Evolutionary conservation across 2,888 invertebrate species (phyloP).

Genomic region (Cyrtodaria siliqua): DNA sequence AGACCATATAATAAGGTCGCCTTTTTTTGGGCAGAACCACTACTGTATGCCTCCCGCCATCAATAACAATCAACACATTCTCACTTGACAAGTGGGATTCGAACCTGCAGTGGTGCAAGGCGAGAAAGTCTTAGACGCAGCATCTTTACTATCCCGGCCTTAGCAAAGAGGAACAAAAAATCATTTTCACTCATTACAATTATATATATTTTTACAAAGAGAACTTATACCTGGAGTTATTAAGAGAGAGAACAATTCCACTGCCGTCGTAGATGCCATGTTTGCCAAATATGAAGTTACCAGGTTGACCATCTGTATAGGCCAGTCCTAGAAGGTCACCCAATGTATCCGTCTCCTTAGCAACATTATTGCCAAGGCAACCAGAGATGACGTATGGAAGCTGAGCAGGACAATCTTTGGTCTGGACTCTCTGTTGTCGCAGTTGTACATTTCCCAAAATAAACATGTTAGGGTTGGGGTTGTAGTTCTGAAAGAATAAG

Average conservation of each 20-base stretch:
- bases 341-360: constrained; percentile 36
- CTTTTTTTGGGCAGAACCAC: too few species aligned
- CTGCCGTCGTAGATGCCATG: constrained; percentile 76
- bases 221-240: constrained; percentile 32
- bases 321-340: constrained; percentile 12
- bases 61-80: too few species aligned
- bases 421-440: constrained; percentile 74
- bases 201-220: too few species aligned
- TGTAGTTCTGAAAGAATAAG: not conserved
- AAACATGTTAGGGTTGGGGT: constrained; percentile 43
- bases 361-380: constrained; percentile 48
- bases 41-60: too few species aligned
- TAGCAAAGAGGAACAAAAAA: too few species aligned
- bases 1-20: too few species aligned
- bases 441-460: constrained; percentile 81
- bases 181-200: too few species aligned
- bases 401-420: constrained; percentile 60
- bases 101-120: too few species aligned
- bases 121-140: too few species aligned
- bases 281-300: constrained; percentile 67
- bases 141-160: too few species aligned
- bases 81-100: too few species aligned
- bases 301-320: constrained; percentile 33
- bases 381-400: constrained; percentile 35
- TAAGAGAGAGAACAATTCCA: constrained; percentile 68